Evolutionary conservation across 2,113 vertebrate genomes (phyloP).

Genomic region (Rhineura floridana): DNA sequence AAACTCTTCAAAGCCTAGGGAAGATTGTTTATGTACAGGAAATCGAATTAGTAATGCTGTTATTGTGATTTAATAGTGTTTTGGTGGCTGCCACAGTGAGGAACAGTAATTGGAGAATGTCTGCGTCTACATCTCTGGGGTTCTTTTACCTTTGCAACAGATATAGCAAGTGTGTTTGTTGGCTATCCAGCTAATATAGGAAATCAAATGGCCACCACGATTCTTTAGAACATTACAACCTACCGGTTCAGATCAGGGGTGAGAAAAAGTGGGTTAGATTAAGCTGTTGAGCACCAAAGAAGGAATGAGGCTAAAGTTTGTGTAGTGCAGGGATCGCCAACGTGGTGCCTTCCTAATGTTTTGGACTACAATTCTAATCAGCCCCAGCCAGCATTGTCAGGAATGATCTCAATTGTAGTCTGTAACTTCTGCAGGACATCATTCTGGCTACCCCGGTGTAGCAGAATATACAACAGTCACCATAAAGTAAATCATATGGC

Average conservation of each 20-base stretch:
- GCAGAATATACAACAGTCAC: no score
- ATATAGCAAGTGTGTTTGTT: background rate
- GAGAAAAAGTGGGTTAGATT: background rate
- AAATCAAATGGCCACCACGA: background rate
- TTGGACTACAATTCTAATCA: background rate
- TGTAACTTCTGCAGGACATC: background rate
- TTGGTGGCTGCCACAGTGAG: conserved; percentile 50
- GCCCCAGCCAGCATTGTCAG: background rate
- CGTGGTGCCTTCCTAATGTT: background rate
- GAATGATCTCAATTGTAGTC: background rate
- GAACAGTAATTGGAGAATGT: conserved; percentile 57
- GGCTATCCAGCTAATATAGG: background rate
- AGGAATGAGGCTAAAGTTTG: background rate
- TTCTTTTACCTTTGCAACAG: conserved; percentile 17
- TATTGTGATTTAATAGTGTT: conserved; percentile 59
- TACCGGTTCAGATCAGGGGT: background rate
- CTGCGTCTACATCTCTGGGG: background rate
- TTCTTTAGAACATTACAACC: background rate
- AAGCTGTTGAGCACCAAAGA: conserved; percentile 20
- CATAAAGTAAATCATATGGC: no score
- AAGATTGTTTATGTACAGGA: conserved; percentile 66
- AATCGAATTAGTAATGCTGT: conserved; percentile 72
- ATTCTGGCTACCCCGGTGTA: background rate
- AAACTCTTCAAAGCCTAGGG: conserved; percentile 71
- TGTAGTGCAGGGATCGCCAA: background rate